These are phyloP conservation scores for Drosophila mayaguana DNA, from an alignment of 2,888 invertebrate species.

Conservation along the genomic window DNA sequence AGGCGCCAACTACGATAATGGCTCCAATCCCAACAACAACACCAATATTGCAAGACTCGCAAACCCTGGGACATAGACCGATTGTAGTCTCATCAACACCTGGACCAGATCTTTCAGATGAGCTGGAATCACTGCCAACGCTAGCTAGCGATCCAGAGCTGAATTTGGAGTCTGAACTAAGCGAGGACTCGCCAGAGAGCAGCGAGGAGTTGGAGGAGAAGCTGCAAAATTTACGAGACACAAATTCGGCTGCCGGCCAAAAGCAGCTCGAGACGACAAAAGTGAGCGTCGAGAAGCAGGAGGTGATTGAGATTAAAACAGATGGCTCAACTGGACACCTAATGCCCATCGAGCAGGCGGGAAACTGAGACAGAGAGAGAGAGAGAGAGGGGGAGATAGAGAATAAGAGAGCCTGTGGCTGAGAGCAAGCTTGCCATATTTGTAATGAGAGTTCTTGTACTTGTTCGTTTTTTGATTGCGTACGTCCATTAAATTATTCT, in stretches of 20 bases:
- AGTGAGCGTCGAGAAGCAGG: constrained; percentile 84
- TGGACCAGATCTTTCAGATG: constrained; percentile 41
- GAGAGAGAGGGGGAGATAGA: constrained; percentile 13
- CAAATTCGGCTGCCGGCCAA: constrained; percentile 39
- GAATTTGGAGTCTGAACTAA: constrained; percentile 15
- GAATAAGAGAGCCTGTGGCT: constrained; percentile 23
- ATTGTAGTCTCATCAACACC: constrained; percentile 83
- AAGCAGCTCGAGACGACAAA: constrained; percentile 62
- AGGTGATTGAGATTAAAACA: constrained; percentile 85
- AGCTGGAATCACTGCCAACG: constrained; percentile 17
- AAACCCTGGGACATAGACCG: constrained; percentile 77
- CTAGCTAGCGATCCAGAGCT: constrained; percentile 18
- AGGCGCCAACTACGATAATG: constrained; percentile 57
- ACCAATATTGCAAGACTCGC: constrained; percentile 27
- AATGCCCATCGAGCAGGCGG: constrained; percentile 68
- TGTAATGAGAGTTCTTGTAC: constrained; percentile 62
- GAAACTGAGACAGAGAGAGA: constrained; percentile 7
- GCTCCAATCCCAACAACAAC: constrained; percentile 50
- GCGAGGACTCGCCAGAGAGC: constrained; percentile 17
- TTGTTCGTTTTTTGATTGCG: constrained; percentile 34
- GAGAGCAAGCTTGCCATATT: constrained; percentile 72
- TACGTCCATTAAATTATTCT: constrained; percentile 62
- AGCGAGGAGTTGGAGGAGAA: constrained; percentile 50
- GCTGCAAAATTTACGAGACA: constrained; percentile 59
- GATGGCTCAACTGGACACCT: constrained; percentile 84